Percentiles rank a stretch among this genome's conserved stretches.
Conservation (phyloP, 2,113 vertebrate species). For the Rhinopithecus roxellana region DNA sequence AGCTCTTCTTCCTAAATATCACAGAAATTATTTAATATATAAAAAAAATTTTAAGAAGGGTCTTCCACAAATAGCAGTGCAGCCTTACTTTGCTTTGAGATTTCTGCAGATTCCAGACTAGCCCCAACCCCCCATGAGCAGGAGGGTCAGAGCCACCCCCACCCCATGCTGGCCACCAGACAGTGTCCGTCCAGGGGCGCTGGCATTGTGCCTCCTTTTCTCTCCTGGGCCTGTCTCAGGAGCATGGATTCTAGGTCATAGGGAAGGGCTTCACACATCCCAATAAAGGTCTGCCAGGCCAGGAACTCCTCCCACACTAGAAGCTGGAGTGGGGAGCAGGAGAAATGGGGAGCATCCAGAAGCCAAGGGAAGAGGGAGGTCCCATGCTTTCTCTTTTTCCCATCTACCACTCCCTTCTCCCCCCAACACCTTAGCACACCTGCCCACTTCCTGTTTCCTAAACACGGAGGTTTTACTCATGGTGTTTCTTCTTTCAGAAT, state of each 20-base stretch:
- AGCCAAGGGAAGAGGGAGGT: not conserved
- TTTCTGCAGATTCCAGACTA: not conserved
- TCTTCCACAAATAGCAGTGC: not conserved
- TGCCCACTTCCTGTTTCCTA: not conserved
- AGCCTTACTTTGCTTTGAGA: not conserved
- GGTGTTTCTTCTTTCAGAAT: not conserved
- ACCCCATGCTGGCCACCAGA: fast-evolving
- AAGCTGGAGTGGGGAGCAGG: not conserved
- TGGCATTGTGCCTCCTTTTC: fast-evolving
- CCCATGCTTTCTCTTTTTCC: not conserved
- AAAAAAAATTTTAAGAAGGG: constrained; percentile 16
- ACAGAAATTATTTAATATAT: constrained; percentile 14
- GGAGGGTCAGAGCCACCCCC: fast-evolving
- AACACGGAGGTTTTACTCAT: fast-evolving
- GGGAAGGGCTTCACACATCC: fast-evolving
- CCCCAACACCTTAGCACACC: not conserved
- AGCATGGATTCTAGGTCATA: not conserved
- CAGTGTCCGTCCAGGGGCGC: not conserved
- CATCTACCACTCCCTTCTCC: fast-evolving
- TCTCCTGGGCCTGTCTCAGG: not conserved
- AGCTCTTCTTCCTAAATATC: constrained; percentile 51
- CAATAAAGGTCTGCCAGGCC: not conserved
- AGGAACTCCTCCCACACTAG: not conserved
- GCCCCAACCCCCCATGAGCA: fast-evolving
- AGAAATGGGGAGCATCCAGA: not conserved